A percentile compares a stretch with the other conserved stretches of the same genome.
phyloP scores from a whole-genome alignment of 2,113 vertebrate genomes.

The Carlito syrichta region DNA sequence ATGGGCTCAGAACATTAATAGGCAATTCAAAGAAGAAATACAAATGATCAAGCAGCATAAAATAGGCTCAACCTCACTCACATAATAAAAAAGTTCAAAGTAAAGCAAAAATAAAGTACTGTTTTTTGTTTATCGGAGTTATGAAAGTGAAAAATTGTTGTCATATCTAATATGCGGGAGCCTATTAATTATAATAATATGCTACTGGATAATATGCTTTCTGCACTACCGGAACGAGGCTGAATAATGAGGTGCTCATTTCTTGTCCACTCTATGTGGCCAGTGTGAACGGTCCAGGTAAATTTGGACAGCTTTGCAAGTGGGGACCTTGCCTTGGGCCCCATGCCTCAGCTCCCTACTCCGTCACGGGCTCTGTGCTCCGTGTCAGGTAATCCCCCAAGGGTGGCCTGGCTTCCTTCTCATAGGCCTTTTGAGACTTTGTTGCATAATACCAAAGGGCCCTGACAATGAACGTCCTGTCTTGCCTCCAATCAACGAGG shows the following conservation, averaged over 20 bases:
- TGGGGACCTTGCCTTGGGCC: background rate
- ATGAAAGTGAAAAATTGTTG: background rate
- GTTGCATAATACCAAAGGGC: background rate
- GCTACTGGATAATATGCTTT: too few relatives aligned
- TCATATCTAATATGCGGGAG: background rate
- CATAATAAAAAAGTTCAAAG: background rate
- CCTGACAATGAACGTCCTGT: background rate
- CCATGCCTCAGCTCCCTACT: background rate
- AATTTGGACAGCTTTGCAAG: background rate
- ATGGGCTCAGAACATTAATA: background rate
- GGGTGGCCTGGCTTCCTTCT: background rate
- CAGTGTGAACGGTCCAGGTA: background rate
- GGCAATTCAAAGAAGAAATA: background rate
- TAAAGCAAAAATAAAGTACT: background rate
- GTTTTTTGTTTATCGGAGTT: background rate
- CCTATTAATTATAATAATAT: background rate
- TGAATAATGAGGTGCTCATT: background rate
- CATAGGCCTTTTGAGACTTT: background rate
- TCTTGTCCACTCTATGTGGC: background rate
- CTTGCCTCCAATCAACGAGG: background rate
- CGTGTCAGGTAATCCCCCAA: background rate
- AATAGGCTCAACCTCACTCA: background rate
- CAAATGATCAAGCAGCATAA: background rate
- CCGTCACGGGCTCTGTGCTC: background rate
- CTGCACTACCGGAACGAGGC: background rate